Conservation (phyloP, 1,140 invertebrate species). For the Cotesia chilonis region DNA sequence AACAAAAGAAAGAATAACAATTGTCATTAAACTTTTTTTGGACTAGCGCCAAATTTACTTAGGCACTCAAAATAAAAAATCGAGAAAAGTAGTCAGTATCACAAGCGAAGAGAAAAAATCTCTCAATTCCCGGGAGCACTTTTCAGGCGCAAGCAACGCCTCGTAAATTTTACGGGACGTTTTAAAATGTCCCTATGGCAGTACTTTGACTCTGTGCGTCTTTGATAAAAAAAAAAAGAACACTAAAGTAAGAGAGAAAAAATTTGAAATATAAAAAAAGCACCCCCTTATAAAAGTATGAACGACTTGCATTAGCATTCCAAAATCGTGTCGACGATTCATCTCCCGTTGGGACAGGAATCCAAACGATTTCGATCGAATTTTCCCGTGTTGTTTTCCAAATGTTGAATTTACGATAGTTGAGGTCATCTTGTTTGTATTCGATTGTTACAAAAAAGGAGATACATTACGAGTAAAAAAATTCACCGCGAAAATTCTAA, state of each 20-base stretch:
- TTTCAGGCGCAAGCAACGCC: conserved; percentile 35
- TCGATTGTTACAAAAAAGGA: conserved; percentile 18
- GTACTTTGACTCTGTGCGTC: conserved; percentile 17
- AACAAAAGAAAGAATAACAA: too few species aligned
- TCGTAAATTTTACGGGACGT: conserved; percentile 40
- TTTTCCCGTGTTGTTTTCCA: conserved; percentile 51
- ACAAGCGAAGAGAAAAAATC: conserved; percentile 28
- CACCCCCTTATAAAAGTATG: conserved; percentile 32
- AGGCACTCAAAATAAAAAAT: conserved; percentile 26
- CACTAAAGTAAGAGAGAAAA: neutral
- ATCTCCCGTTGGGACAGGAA: conserved; percentile 54
- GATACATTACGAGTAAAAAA: conserved; percentile 22
- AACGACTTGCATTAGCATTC: conserved; percentile 57
- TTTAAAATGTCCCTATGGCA: conserved; percentile 40
- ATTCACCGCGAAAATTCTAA: conserved; percentile 7
- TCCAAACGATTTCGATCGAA: conserved; percentile 61
- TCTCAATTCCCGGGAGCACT: conserved; percentile 42
- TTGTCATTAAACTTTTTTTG: too few species aligned
- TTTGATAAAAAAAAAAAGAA: neutral
- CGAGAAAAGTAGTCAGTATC: neutral
- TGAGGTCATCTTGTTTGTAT: conserved; percentile 28
- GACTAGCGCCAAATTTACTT: too few species aligned
- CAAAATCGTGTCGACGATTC: conserved; percentile 56
- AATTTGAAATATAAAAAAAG: conserved; percentile 31
- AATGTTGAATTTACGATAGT: conserved; percentile 53